A percentile compares a stretch with the other conserved stretches of the same genome.
phyloP scores from a whole-genome alignment of 1,140 invertebrate genomes.

The Aphis craccivora region DNA sequence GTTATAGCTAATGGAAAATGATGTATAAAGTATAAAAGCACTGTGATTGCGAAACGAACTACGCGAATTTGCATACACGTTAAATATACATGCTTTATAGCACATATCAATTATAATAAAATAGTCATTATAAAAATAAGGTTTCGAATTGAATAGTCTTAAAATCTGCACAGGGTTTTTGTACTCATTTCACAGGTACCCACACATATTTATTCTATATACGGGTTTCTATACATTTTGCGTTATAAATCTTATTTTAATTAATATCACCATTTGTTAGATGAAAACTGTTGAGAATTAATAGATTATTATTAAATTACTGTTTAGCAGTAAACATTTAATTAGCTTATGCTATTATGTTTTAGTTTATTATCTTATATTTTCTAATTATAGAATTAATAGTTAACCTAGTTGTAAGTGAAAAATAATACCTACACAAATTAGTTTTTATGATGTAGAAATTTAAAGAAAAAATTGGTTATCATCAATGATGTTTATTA shows the following conservation, averaged over 20 bases:
- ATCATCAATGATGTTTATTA: neutral
- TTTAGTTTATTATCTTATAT: neutral
- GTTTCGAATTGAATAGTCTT: neutral
- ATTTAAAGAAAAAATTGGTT: neutral
- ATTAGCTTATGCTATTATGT: constrained; percentile 5
- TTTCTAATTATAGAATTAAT: neutral
- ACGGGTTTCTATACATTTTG: neutral
- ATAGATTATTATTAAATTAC: neutral
- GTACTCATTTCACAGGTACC: neutral
- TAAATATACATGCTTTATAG: neutral
- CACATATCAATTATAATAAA: neutral
- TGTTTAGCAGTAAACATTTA: neutral
- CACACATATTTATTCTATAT: neutral
- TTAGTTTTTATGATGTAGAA: neutral
- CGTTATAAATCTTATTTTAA: neutral
- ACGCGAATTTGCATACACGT: neutral
- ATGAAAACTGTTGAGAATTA: neutral
- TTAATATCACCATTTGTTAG: neutral
- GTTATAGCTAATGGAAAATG: neutral
- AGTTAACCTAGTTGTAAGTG: neutral
- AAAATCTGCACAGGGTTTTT: neutral
- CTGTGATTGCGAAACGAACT: neutral
- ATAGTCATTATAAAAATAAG: neutral
- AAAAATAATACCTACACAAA: neutral
- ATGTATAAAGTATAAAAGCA: neutral